A percentile compares a stretch with the other conserved stretches of the same genome.
Evolutionary conservation across 2,113 vertebrate genomes (phyloP).

Genomic region (Ochotona curzoniae): DNA sequence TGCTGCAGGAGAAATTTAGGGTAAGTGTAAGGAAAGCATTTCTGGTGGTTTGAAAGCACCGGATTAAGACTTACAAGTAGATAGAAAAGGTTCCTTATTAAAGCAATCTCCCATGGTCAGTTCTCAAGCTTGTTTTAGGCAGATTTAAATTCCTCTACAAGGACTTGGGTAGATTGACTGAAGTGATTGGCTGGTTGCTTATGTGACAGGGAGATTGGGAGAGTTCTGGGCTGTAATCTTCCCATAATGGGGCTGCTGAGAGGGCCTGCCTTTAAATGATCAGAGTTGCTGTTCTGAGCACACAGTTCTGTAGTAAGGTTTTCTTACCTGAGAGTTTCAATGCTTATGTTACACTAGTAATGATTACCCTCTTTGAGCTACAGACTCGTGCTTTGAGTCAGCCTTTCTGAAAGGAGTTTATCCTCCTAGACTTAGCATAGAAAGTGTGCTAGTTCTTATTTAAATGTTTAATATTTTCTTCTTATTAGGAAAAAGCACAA

Average conservation of each 20-base stretch:
- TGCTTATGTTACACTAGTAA: background rate
- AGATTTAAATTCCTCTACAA: constrained; percentile 20
- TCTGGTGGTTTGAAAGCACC: constrained; percentile 23
- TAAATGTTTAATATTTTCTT: constrained; percentile 46
- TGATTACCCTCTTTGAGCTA: constrained; percentile 5
- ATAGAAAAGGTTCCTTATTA: constrained; percentile 3
- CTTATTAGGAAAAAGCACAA: constrained; percentile 33
- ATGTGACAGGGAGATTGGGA: background rate
- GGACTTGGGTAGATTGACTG: background rate
- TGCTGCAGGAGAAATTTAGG: background rate
- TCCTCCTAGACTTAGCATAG: background rate
- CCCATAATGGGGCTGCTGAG: background rate
- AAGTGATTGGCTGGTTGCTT: constrained; percentile 5
- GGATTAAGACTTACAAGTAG: constrained; percentile 47
- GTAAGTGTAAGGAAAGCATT: constrained; percentile 8
- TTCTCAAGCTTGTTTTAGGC: constrained; percentile 48
- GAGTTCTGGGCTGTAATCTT: constrained; percentile 10
- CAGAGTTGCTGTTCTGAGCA: background rate
- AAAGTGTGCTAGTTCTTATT: background rate
- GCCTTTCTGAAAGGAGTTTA: background rate
- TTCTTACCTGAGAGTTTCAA: background rate
- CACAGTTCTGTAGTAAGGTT: background rate
- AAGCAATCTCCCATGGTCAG: background rate
- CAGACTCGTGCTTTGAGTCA: background rate
- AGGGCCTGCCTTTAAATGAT: background rate